These are phyloP conservation scores for Heliconius hortense DNA, from an alignment of 2,888 invertebrate genomes.

Conservation along the genomic window DNA sequence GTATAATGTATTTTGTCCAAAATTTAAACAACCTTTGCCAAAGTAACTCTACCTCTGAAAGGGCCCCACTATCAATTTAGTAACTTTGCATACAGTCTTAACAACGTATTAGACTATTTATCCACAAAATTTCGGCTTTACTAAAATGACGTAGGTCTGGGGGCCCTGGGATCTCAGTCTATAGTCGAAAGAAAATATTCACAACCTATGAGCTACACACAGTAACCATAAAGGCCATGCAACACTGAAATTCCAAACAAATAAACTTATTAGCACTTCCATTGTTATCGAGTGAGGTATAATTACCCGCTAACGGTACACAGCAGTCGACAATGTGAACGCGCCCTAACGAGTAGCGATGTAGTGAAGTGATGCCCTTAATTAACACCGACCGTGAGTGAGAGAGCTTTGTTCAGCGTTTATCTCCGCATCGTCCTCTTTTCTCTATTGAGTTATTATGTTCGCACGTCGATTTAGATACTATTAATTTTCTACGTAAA, in stretches of 20 bases:
- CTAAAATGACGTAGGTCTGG: too few species aligned
- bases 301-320: slow-evolving; percentile 27
- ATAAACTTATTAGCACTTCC: slow-evolving; percentile 11
- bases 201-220: not conserved
- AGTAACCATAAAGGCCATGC: not conserved
- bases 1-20: too few species aligned
- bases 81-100: too few species aligned
- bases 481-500: not conserved
- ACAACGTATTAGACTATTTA: too few species aligned
- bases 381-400: slow-evolving; percentile 58
- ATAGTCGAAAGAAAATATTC: not conserved
- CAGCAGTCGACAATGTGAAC: slow-evolving; percentile 41
- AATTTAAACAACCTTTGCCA: too few species aligned
- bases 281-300: slow-evolving; percentile 14
- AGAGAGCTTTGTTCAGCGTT: slow-evolving; percentile 48
- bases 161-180: too few species aligned
- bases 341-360: slow-evolving; percentile 55
- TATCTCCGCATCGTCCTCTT: slow-evolving; percentile 42
- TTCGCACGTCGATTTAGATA: slow-evolving; percentile 41
- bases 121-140: too few species aligned
- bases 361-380: slow-evolving; percentile 61
- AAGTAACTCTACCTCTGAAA: too few species aligned
- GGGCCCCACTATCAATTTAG: too few species aligned
- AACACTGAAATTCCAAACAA: not conserved
- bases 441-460: slow-evolving; percentile 45